These are phyloP conservation scores for Aplodontia rufa DNA, from an alignment of 2,113 vertebrate genomes.

Conservation along the genomic window DNA sequence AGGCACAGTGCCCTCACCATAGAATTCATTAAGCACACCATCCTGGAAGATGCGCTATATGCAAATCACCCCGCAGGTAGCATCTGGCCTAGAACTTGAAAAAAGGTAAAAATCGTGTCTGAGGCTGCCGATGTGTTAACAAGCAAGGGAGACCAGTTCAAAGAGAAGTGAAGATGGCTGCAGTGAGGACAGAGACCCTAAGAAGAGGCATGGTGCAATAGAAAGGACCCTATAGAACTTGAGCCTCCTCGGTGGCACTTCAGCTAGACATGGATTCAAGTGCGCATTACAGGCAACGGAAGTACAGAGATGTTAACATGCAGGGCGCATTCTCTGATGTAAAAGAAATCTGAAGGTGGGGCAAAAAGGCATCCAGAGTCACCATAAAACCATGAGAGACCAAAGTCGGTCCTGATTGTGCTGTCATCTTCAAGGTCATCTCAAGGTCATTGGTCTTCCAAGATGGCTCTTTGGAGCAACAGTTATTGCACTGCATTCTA, in stretches of 20 bases:
- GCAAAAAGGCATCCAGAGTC: background rate
- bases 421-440: background rate
- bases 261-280: background rate
- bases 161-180: background rate
- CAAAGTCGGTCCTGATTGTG: background rate
- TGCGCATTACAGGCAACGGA: background rate
- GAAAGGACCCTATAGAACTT: background rate
- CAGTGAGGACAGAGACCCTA: background rate
- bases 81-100: background rate
- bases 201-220: background rate
- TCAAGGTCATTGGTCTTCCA: background rate
- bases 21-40: background rate
- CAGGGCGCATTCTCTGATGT: background rate
- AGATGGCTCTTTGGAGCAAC: background rate
- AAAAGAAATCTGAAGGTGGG: background rate
- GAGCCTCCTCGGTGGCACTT: background rate
- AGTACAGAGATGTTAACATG: background rate
- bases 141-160: background rate
- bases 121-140: background rate
- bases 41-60: background rate
- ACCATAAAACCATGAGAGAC: background rate
- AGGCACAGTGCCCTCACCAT: background rate
- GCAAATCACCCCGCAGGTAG: background rate
- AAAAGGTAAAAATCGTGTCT: background rate
- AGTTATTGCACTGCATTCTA: background rate